Percentiles rank a stretch among this genome's conserved stretches.
These are phyloP conservation scores for Yasuhikotakia modesta DNA, from an alignment of 2,797 vertebrate genomes.

Conservation along the genomic window DNA sequence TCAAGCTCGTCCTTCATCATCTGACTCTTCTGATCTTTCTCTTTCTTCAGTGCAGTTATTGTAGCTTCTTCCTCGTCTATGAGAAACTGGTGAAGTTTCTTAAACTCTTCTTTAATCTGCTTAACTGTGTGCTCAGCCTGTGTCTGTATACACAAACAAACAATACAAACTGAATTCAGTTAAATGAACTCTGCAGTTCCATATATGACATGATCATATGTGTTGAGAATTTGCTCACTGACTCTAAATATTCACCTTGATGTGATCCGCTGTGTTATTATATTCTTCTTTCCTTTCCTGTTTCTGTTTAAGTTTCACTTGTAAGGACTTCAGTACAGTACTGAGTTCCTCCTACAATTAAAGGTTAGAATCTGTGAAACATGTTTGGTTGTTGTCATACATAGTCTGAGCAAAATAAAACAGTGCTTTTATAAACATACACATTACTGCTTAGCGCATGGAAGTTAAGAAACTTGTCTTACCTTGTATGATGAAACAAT, in stretches of 20 bases:
- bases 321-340: background rate
- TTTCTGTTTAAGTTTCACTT: background rate
- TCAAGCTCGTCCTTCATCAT: background rate
- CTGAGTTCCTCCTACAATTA: background rate
- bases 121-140: background rate
- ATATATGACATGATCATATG: background rate
- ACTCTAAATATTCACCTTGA: constrained; percentile 1
- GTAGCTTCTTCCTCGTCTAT: background rate
- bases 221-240: background rate
- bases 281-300: background rate
- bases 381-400: background rate
- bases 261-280: background rate
- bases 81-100: background rate
- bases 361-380: background rate
- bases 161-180: background rate
- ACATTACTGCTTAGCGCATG: too few species aligned
- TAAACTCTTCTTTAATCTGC: background rate
- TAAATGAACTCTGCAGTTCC: background rate
- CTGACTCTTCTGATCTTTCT: background rate
- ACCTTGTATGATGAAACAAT: constrained; percentile 12
- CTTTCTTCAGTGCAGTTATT: background rate
- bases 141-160: background rate
- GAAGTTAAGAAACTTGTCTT: background rate
- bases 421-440: background rate
- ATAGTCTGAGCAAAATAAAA: background rate